Conservation (phyloP, 2,797 vertebrate species). For the Sebastes vulpes region DNA sequence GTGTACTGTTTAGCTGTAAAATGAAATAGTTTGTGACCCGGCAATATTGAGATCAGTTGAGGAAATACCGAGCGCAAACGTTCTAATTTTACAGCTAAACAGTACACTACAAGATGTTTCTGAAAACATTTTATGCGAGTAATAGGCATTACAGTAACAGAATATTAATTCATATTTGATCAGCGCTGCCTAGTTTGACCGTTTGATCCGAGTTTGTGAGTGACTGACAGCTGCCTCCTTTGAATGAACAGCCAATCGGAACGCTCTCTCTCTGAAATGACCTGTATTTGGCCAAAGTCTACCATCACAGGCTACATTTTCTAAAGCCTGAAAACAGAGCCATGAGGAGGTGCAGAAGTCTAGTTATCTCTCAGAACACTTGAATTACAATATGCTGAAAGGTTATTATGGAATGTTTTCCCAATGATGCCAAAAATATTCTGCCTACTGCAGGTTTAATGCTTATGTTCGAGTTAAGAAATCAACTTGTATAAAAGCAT, state of each 20-base stretch:
- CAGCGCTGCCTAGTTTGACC: neutral
- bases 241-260: too few species aligned
- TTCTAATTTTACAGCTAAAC: too few species aligned
- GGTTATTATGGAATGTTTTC: neutral
- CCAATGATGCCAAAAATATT: neutral
- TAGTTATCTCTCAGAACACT: neutral
- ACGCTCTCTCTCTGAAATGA: too few species aligned
- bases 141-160: neutral
- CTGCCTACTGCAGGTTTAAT: neutral
- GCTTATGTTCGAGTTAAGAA: neutral
- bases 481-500: neutral
- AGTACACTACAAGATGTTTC: too few species aligned
- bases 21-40: neutral
- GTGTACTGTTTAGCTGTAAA: neutral
- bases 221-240: accelerated
- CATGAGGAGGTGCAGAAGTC: neutral
- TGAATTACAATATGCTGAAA: neutral
- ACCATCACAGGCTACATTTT: too few species aligned
- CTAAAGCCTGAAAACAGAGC: too few species aligned
- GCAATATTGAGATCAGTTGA: too few species aligned
- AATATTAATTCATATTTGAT: neutral
- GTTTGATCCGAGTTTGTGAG: neutral
- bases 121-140: too few species aligned
- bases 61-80: too few species aligned
- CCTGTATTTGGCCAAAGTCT: too few species aligned